Evolutionary conservation across 1,140 invertebrate species (phyloP).

Genomic region (Lordiphosa stackelbergi): DNA sequence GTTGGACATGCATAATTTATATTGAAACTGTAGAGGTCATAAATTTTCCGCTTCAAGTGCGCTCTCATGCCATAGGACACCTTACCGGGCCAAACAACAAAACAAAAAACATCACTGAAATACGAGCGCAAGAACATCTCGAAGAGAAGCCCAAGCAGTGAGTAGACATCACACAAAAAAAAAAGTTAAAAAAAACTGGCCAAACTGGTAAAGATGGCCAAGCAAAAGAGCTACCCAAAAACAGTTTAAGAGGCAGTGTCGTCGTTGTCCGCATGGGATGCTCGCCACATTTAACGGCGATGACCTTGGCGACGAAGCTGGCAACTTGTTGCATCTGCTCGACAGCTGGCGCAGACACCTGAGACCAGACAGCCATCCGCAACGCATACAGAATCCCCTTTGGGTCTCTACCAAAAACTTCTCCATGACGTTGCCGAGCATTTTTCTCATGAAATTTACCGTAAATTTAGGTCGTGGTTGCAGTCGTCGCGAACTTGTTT

Average conservation of each 20-base stretch:
- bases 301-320: slow-evolving; percentile 65
- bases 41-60: slow-evolving; percentile 57
- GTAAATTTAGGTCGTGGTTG: slow-evolving; percentile 66
- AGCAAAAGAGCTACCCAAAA: slow-evolving; percentile 44
- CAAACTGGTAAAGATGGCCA: slow-evolving; percentile 61
- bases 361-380: slow-evolving; percentile 44
- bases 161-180: slow-evolving; percentile 26
- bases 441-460: slow-evolving; percentile 70
- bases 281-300: slow-evolving; percentile 58
- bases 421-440: slow-evolving; percentile 27
- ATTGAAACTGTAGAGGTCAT: too few relatives aligned
- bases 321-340: slow-evolving; percentile 65
- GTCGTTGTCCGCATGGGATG: slow-evolving; percentile 23
- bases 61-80: slow-evolving; percentile 45
- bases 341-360: slow-evolving; percentile 43
- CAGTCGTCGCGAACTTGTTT: slow-evolving; percentile 57
- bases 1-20: slow-evolving; percentile 67
- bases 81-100: slow-evolving; percentile 44
- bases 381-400: slow-evolving; percentile 27
- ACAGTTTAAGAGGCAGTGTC: slow-evolving; percentile 28
- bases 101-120: slow-evolving; percentile 40
- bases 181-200: slow-evolving; percentile 30
- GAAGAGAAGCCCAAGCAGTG: slow-evolving; percentile 53
- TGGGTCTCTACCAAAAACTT: slow-evolving; percentile 2
- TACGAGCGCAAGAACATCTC: slow-evolving; percentile 62